phyloP scores from a whole-genome alignment of 2,797 vertebrate species.

The Pygocentrus nattereri region DNA sequence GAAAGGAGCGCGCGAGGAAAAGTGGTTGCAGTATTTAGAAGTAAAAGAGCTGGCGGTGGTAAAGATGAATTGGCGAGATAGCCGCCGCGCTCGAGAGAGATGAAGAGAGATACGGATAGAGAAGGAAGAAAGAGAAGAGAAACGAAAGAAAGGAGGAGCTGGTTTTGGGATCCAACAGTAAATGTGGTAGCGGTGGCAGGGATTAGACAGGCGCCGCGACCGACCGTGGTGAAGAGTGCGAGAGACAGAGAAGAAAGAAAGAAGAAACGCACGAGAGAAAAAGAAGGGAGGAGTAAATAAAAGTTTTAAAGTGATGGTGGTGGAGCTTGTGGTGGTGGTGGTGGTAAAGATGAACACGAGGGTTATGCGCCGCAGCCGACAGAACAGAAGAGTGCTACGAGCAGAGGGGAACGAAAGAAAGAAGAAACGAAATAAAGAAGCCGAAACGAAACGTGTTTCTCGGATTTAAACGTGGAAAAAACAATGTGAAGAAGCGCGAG shows the following conservation, averaged over 20 bases:
- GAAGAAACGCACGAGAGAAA: not conserved
- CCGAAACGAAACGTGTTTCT: constrained; percentile 1
- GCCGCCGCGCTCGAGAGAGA: not conserved
- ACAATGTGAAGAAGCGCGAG: not conserved
- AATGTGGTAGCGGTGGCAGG: not conserved
- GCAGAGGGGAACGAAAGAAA: not conserved
- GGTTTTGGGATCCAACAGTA: not conserved
- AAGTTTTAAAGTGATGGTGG: not conserved
- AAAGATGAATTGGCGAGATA: not conserved
- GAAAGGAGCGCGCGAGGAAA: not conserved
- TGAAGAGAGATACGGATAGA: not conserved
- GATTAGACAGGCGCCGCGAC: not conserved
- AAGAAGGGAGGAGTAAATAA: not conserved
- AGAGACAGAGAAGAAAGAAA: not conserved
- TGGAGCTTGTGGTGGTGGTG: too few relatives aligned
- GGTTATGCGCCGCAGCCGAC: not conserved
- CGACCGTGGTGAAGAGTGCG: not conserved
- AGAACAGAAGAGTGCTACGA: not conserved
- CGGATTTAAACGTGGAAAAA: constrained; percentile 8
- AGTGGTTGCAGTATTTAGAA: not conserved
- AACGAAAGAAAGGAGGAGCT: not conserved
- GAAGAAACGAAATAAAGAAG: constrained; percentile 21
- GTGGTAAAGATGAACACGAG: not conserved
- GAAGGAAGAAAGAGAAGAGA: not conserved
- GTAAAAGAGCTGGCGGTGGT: not conserved